These are phyloP conservation scores for Pristionchus arcanus DNA, from an alignment of 2,888 invertebrate genomes.

Conservation along the genomic window DNA sequence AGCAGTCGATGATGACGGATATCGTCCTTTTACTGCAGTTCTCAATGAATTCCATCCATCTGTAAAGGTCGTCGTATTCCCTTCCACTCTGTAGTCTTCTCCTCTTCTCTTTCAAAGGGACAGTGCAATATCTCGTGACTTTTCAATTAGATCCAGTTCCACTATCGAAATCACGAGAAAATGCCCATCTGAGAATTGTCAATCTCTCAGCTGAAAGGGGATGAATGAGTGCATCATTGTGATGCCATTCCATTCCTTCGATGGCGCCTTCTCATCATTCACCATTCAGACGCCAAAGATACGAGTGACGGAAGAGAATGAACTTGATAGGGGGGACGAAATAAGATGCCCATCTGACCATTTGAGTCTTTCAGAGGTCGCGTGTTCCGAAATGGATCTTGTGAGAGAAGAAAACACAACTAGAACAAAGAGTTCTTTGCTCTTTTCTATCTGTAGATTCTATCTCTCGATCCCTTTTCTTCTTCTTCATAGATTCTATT, in stretches of 20 bases:
- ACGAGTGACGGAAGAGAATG: not conserved
- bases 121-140: slow-evolving; percentile 9
- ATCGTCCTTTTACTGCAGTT: not conserved
- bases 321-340: slow-evolving; percentile 8
- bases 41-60: not conserved
- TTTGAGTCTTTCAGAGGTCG: slow-evolving; percentile 21
- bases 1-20: not conserved
- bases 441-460: not conserved
- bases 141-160: slow-evolving; percentile 13
- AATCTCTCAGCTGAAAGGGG: not conserved
- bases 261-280: not conserved
- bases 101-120: not conserved
- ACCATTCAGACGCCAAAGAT: not conserved
- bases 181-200: not conserved
- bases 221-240: not conserved
- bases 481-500: not conserved
- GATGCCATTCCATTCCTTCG: not conserved
- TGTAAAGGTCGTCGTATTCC: slow-evolving; percentile 1
- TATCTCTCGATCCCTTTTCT: not conserved
- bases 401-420: not conserved
- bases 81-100: not conserved
- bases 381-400: slow-evolving; percentile 7
- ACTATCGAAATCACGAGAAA: not conserved
- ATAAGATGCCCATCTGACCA: not conserved
- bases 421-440: not conserved